These are phyloP conservation scores for Argyrosomus regius DNA, from an alignment of 2,797 vertebrate species.

Conservation along the genomic window DNA sequence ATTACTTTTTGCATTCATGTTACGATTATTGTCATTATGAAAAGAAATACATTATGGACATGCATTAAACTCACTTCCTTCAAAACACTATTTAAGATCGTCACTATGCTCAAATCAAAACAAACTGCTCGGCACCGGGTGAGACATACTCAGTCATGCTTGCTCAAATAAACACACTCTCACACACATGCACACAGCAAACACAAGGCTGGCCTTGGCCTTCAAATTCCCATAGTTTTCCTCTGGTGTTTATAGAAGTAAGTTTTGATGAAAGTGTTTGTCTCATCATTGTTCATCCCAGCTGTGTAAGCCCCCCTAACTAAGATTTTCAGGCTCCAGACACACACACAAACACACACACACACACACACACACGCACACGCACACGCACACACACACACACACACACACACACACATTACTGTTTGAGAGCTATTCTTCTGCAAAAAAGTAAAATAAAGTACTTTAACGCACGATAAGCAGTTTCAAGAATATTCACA, in stretches of 20 bases:
- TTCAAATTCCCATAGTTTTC: constrained; percentile 53
- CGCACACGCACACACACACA: constrained; percentile 12
- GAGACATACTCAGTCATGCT: constrained; percentile 64
- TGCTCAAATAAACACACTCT: constrained; percentile 68
- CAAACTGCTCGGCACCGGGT: constrained; percentile 50
- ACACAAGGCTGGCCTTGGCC: constrained; percentile 57
- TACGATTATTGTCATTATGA: constrained; percentile 1
- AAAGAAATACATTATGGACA: not conserved
- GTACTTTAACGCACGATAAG: not conserved
- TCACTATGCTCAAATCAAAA: constrained; percentile 52
- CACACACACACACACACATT: constrained; percentile 2
- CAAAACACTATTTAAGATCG: constrained; percentile 32
- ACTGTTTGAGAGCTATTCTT: not conserved
- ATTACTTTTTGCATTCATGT: constrained; percentile 5
- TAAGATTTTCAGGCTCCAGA: not conserved
- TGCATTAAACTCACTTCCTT: constrained; percentile 37
- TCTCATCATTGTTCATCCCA: constrained; percentile 59
- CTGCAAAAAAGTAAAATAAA: not conserved
- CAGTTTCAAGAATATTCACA: not conserved
- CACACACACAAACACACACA: constrained; percentile 17
- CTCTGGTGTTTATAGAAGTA: constrained; percentile 62
- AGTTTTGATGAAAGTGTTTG: constrained; percentile 69
- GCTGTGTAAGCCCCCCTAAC: constrained; percentile 22
- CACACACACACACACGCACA: constrained; percentile 7
- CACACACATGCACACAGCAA: constrained; percentile 52